Evolutionary conservation across 1,140 invertebrate genomes (phyloP).

Genomic region (Phymastichus coffea): DNA sequence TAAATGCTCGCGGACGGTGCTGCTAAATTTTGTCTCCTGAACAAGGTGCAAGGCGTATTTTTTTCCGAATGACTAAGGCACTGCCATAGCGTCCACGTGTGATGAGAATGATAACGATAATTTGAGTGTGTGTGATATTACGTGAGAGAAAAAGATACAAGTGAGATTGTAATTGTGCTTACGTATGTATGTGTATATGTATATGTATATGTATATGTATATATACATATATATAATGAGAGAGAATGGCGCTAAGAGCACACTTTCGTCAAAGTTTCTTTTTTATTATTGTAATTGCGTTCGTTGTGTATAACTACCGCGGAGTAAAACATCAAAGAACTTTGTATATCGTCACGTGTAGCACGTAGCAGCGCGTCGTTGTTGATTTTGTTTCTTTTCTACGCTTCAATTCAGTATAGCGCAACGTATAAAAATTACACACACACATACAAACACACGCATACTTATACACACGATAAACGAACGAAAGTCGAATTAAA

Average conservation of each 20-base stretch:
- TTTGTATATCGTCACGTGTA: too few relatives aligned
- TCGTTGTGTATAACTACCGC: too few relatives aligned
- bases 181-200: not conserved
- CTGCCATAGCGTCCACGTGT: conserved; percentile 26
- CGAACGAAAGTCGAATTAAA: conserved; percentile 30
- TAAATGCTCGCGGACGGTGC: too few relatives aligned
- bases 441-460: too few relatives aligned
- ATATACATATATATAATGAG: not conserved
- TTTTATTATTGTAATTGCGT: too few relatives aligned
- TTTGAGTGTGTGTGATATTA: conserved; percentile 28
- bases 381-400: too few relatives aligned
- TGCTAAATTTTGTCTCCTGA: too few relatives aligned
- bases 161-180: conserved; percentile 10
- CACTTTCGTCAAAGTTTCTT: too few relatives aligned
- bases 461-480: conserved; percentile 15
- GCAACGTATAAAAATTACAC: conserved; percentile 8
- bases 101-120: not conserved
- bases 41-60: conserved; percentile 13
- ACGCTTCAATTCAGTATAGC: too few relatives aligned
- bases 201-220: not conserved
- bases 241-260: too few relatives aligned
- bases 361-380: too few relatives aligned
- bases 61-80: conserved; percentile 28
- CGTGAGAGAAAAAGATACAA: conserved; percentile 7
- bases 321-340: too few relatives aligned